Conservation (phyloP, 2,797 vertebrate genomes). For the Morus bassanus region DNA sequence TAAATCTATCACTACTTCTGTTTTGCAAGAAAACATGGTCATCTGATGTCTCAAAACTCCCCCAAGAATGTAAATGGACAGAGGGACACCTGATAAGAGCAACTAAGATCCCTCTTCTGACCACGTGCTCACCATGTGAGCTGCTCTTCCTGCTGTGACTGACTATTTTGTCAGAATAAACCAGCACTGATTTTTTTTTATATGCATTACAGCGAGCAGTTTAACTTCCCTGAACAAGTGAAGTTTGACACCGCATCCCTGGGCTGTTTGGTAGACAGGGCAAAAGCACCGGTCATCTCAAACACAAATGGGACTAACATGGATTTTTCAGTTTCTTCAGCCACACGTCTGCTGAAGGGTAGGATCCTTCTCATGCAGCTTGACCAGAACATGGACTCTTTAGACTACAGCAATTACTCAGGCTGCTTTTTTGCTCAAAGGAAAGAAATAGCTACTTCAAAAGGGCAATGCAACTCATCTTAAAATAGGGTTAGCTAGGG, state of each 20-base stretch:
- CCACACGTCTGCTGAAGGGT: not conserved
- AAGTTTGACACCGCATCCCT: not conserved
- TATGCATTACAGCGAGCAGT: not conserved
- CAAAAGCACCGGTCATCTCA: not conserved
- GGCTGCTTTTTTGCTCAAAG: not conserved
- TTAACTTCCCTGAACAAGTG: not conserved
- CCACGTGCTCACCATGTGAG: rapidly evolving
- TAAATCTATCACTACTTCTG: not conserved
- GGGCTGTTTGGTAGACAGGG: not conserved
- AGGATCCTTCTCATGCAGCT: not conserved
- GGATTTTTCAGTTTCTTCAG: not conserved
- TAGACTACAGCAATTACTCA: not conserved
- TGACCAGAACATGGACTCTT: not conserved
- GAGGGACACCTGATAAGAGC: not conserved
- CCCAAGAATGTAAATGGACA: not conserved
- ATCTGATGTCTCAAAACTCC: not conserved
- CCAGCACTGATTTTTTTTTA: not conserved
- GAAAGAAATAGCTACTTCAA: not conserved
- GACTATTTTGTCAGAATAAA: not conserved
- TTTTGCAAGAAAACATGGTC: not conserved
- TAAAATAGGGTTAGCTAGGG: not conserved
- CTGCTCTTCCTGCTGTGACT: not conserved
- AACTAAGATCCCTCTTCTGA: not conserved
- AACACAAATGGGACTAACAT: not conserved
- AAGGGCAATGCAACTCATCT: not conserved